Evolutionary conservation across 2,888 invertebrate genomes (phyloP).

Genomic region (Acanthoscelides obtectus): DNA sequence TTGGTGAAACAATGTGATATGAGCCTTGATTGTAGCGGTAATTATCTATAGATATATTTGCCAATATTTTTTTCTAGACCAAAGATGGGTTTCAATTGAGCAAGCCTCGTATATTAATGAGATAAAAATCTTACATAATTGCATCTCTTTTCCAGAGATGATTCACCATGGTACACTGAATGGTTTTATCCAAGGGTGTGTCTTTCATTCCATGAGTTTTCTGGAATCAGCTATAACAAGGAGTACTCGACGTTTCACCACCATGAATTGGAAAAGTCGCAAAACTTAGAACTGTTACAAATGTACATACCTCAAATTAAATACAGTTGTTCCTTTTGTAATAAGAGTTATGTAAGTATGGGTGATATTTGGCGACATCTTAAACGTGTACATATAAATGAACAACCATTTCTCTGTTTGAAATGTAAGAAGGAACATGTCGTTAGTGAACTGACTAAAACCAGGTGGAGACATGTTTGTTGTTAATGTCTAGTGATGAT

Average conservation of each 20-base stretch:
- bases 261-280: neutral
- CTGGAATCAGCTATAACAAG: constrained; percentile 6
- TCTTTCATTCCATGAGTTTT: constrained; percentile 11
- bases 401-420: constrained; percentile 20
- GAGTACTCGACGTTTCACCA: neutral
- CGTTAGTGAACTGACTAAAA: constrained; percentile 8
- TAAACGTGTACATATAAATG: constrained; percentile 11
- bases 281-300: neutral
- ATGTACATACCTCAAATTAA: neutral
- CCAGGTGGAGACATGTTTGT: constrained; percentile 17
- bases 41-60: no score
- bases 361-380: constrained; percentile 13
- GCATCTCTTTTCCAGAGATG: constrained; percentile 14
- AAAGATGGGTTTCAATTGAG: no score
- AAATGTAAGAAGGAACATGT: constrained; percentile 16
- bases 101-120: no score
- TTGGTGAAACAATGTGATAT: no score
- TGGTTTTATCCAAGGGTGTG: constrained; percentile 15
- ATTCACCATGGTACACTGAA: constrained; percentile 17
- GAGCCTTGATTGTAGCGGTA: no score
- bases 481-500: neutral
- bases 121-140: no score
- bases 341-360: constrained; percentile 2
- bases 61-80: no score
- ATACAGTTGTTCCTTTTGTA: constrained; percentile 15